Base-by-base conservation (phyloP, 1,140 invertebrate genomes). In the Pseudachorutes palmiensis region DNA sequence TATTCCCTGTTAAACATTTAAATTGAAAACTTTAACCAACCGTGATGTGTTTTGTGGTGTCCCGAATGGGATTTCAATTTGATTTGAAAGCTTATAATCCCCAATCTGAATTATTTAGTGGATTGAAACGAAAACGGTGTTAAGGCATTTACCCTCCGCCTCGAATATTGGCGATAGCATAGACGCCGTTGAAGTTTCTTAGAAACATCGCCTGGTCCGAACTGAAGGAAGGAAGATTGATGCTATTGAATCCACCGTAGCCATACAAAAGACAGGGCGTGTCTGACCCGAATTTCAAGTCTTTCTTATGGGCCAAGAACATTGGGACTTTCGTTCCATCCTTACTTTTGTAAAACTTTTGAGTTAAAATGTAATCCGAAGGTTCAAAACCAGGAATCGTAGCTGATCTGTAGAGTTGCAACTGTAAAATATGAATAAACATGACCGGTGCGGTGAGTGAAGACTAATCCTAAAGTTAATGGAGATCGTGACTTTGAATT, bases 221-320 rank as follows among this genome's bases (percentile, higher is more conserved):
- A 71, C 87, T 88, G 79, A 92, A 93, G 24, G 83, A 84, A 12
- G 97, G 95, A 75, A 88, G 86, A 67, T 95, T 81, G 74, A 89
- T 90, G 63, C 95, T 86, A 81, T 95, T 96, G 77, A 98, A 99
- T 0, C 96, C 96, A 51, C 96, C 97, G 80, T 99, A 99, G 26
- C 94, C 96, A 80, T 98, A 98, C 16, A 99, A 79, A 19, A 97
- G 80, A 66, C 86, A 88, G 29, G 87, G 91, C 77, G 85, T 87
- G 36, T 81, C 82, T 36, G 87, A 87, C 80, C 61, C 41, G 1
- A 68, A 30, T 1, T 19, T 9, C 22, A 65, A 16, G 59, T 48
- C 31, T 79, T 91, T 91, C 75, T 85, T 88, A 70, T 86, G 85
- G 33, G 97, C 85, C 69, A 99, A 87, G 79, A 97, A 99, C 95